These are phyloP conservation scores for Dicyrtoma fusca DNA, from an alignment of 2,888 invertebrate species.

Conservation along the genomic window DNA sequence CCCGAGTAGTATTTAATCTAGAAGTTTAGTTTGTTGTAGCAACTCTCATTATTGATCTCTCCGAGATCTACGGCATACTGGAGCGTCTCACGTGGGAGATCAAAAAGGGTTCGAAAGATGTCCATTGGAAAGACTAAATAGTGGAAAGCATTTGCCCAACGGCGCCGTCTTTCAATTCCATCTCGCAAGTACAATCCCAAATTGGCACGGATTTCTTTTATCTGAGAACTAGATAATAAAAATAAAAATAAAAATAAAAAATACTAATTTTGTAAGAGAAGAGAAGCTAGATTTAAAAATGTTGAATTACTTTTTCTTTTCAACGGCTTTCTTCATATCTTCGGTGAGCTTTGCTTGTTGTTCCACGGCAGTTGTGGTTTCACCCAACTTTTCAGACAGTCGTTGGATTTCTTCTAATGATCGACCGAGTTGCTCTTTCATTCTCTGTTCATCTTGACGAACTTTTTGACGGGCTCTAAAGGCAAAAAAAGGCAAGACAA, in stretches of 20 bases:
- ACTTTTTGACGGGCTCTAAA: slow-evolving; percentile 11
- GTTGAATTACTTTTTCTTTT: slow-evolving; percentile 16
- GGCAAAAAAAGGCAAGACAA: background rate
- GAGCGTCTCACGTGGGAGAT: slow-evolving; percentile 3
- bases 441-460: slow-evolving; percentile 13
- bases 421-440: slow-evolving; percentile 6
- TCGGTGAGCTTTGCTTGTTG: background rate
- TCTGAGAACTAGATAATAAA: background rate
- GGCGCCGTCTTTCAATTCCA: slow-evolving; percentile 12
- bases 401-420: background rate
- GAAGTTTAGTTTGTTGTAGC: too few relatives aligned
- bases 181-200: background rate
- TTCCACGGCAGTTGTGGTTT: background rate
- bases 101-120: slow-evolving; percentile 17
- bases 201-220: slow-evolving; percentile 1
- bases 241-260: background rate
- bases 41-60: background rate
- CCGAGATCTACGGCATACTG: background rate
- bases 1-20: too few relatives aligned
- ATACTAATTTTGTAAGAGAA: background rate
- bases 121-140: slow-evolving; percentile 32
- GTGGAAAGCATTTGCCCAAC: slow-evolving; percentile 27
- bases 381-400: background rate
- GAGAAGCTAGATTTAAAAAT: too few relatives aligned
- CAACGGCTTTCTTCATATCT: background rate